phyloP scores from a whole-genome alignment of 2,797 vertebrate species.

The Artibeus lituratus region DNA sequence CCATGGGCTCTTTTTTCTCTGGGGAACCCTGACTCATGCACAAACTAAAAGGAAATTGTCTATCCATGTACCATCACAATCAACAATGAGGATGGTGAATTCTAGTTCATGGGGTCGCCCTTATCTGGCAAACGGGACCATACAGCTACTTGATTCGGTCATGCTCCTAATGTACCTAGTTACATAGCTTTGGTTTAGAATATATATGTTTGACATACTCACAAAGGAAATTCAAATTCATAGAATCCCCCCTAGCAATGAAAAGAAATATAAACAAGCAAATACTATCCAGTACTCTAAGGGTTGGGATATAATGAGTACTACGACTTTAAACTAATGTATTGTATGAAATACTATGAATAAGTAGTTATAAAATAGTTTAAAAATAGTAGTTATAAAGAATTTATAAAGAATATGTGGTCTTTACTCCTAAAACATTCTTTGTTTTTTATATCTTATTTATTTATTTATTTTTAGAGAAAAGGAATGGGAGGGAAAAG shows the following conservation, averaged over 20 bases:
- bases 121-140: background rate
- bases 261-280: background rate
- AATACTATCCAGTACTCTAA: background rate
- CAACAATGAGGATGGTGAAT: background rate
- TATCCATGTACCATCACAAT: background rate
- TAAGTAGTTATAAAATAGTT: background rate
- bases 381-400: no score
- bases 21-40: background rate
- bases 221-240: background rate
- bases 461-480: no score
- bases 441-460: background rate
- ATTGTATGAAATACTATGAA: background rate
- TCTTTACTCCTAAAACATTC: background rate
- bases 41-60: background rate
- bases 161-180: background rate
- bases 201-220: background rate
- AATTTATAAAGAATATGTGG: background rate
- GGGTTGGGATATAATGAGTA: background rate
- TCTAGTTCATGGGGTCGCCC: background rate
- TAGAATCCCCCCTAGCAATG: rapidly evolving
- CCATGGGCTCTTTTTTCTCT: background rate
- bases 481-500: no score
- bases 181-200: background rate
- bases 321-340: background rate
- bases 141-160: background rate